Percentiles rank a stretch among this genome's conserved stretches.
These are phyloP conservation scores for Sebastes dallii DNA, from an alignment of 2,797 vertebrate genomes.

Conservation along the genomic window DNA sequence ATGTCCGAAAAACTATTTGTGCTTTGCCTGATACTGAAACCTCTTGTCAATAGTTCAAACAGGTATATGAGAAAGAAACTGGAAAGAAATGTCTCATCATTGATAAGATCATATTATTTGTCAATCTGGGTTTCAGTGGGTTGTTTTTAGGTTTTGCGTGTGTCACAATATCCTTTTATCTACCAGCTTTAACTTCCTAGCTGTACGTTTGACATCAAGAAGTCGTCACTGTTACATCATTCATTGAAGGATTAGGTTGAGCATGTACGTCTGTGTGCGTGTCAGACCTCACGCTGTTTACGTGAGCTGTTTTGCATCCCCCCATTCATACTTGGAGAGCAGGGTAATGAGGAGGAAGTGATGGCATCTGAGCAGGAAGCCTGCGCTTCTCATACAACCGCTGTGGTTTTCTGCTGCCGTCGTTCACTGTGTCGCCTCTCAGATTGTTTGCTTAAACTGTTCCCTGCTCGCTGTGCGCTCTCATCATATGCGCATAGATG, in stretches of 20 bases:
- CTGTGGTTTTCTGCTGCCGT: constrained; percentile 77
- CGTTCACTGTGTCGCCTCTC: constrained; percentile 56
- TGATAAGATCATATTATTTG: neutral
- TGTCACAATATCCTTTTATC: constrained; percentile 12
- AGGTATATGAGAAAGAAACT: neutral
- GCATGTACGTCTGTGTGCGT: neutral
- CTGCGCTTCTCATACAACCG: constrained; percentile 63
- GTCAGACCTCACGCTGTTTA: constrained; percentile 25
- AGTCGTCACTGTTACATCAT: neutral
- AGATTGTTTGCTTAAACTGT: constrained; percentile 51
- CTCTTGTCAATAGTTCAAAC: neutral
- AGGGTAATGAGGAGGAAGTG: constrained; percentile 78
- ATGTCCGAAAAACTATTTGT: neutral
- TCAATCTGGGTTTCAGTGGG: neutral
- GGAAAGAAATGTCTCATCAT: neutral
- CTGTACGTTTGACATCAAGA: neutral
- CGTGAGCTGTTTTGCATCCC: constrained; percentile 48
- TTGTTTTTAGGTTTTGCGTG: neutral
- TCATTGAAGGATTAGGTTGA: constrained; percentile 4
- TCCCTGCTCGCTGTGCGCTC: constrained; percentile 23
- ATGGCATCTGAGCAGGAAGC: constrained; percentile 81
- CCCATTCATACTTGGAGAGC: constrained; percentile 75
- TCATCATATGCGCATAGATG: neutral
- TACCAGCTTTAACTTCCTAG: neutral
- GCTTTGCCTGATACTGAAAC: neutral